phyloP scores from a whole-genome alignment of 2,113 vertebrate genomes.

The Podocnemis expansa region DNA sequence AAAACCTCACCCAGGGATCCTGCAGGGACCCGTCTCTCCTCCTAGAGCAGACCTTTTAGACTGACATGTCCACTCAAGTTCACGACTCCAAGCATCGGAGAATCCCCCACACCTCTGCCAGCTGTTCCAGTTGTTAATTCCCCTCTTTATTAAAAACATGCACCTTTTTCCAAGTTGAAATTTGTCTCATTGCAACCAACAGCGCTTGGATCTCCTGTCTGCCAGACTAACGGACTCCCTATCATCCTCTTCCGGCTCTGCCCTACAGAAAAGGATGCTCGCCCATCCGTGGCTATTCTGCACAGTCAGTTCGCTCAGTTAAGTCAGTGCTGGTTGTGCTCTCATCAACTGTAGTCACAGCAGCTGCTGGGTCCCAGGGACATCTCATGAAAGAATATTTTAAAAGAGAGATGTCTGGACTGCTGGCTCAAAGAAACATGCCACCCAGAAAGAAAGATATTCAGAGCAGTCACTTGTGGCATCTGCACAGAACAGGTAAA shows the following conservation, averaged over 20 bases:
- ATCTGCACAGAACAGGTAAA: not conserved
- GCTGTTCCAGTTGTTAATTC: not conserved
- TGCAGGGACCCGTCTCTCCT: not conserved
- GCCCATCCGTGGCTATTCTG: not conserved
- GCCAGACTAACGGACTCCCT: not conserved
- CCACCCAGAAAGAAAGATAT: no score
- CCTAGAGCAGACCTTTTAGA: not conserved
- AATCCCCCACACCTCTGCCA: fast-evolving
- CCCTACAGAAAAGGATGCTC: not conserved
- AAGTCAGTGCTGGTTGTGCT: not conserved
- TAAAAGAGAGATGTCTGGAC: not conserved
- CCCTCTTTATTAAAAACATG: not conserved
- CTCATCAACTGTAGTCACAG: not conserved
- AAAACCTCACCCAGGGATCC: not conserved
- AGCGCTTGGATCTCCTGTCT: not conserved
- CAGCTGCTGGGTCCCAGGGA: not conserved
- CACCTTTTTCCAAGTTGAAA: not conserved
- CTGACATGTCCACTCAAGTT: not conserved
- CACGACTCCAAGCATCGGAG: not conserved
- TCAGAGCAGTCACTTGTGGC: not conserved
- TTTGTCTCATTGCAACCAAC: not conserved
- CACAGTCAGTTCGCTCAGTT: not conserved
- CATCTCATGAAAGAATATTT: not conserved
- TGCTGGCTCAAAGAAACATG: not conserved
- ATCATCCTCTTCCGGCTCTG: not conserved